Evolutionary conservation across 92 coral and sea anemone genomes (phyloP).

Genomic region (Siderastrea siderea): DNA sequence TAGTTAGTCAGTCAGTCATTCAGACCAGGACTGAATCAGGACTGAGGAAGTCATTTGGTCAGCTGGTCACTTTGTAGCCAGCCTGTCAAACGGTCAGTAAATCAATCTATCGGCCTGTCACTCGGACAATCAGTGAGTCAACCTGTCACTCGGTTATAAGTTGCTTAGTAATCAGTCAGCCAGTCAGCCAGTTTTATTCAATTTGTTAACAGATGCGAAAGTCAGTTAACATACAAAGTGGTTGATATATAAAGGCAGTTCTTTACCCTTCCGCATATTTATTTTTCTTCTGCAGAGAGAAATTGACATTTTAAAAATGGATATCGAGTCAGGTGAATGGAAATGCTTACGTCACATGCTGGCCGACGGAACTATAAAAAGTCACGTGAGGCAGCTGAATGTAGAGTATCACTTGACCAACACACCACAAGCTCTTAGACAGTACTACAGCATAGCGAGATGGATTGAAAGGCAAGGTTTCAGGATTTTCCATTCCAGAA

Average conservation of each 20-base stretch:
- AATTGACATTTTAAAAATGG: conserved; percentile 90
- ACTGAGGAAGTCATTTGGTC: too few relatives aligned
- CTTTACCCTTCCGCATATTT: not conserved
- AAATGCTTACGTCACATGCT: conserved; percentile 90
- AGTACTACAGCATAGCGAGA: conserved; percentile 74
- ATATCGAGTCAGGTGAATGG: conserved; percentile 96
- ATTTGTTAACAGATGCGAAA: too few relatives aligned
- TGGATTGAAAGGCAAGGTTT: conserved; percentile 94
- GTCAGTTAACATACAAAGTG: too few relatives aligned
- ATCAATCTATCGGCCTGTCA: not conserved
- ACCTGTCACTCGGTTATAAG: not conserved
- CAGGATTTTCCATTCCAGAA: conserved; percentile 74
- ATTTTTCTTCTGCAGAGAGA: conserved; percentile 52
- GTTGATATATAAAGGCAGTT: too few relatives aligned
- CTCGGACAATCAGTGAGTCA: not conserved
- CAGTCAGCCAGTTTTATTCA: not conserved
- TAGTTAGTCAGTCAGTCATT: too few relatives aligned
- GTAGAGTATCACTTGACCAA: conserved; percentile 81
- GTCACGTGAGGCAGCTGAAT: conserved; percentile 80
- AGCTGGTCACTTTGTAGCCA: too few relatives aligned
- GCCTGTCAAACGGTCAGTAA: too few relatives aligned
- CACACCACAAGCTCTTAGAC: conserved; percentile 61
- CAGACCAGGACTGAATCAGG: too few relatives aligned
- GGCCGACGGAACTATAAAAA: conserved; percentile 80
- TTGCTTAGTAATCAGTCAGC: not conserved